Evolutionary conservation across 2,888 invertebrate genomes (phyloP), one percentile per base, ranked within the genome.

Genomic region (Phorcus lineatus): DNA sequence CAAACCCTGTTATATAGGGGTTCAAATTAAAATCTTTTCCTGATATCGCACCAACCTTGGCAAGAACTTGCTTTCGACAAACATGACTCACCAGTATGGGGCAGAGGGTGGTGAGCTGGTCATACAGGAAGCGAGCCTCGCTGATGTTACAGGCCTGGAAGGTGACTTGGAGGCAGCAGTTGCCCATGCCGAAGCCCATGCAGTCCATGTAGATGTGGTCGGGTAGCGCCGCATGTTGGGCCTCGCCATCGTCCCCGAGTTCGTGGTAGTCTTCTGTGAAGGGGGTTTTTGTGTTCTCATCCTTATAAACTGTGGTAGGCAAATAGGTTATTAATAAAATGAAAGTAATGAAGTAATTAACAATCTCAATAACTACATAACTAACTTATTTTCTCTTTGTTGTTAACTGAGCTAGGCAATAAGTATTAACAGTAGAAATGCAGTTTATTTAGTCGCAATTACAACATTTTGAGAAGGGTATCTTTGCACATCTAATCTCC

Each of bases 141-240:
- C 95, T 95, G 85, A 99, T 98, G 93, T 98, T 98, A 93, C 98
- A 98, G 0, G 99, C 99, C 94, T 98, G 97, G 94, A 99, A 99
- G 19, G 94, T 94, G 81, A 93, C 90, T 93, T 99, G 99, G 55
- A 99, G 95, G 92, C 99, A 99, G 91, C 97, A 98, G 93, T 98
- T 98, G 47, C 99, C 99, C 99, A 99, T 99, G 79, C 91, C 91
- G 93, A 99, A 99, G 31, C 99, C 99, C 99, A 99, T 99, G 0
- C 98, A 97, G 93, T 99, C 99, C 96, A 99, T 96, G 91, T 99
- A 98, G 84, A 99, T 97, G 91, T 98, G 97, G 94, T 99, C 97
- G 0, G 97, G 96, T 89, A 95, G 94, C 0, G 96, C 96, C 0
- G 95, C 96, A 16, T 88, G 91, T 76, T 95, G 95, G 76, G 95